Evolutionary conservation across 1,140 invertebrate species (phyloP), one percentile per base, ranked within the genome.

Genomic region (Hyles vespertilio): DNA sequence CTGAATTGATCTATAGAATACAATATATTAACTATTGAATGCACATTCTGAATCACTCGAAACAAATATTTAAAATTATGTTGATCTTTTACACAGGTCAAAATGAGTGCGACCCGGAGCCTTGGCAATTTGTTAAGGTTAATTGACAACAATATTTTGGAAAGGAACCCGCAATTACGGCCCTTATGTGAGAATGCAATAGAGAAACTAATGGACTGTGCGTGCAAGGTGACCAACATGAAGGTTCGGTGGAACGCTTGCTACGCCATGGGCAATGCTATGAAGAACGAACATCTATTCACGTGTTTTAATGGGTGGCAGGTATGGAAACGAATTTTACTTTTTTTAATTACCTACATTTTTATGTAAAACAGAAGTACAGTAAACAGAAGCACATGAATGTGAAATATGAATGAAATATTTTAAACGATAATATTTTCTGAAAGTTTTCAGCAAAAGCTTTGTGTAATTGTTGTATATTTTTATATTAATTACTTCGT

Each of bases 201-300:
- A 56, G 81, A 90, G 58, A 91, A 92, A 52, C 85, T 97, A 22
- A 85, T 95, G 53, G 92, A 93, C 65, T 94, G 92, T 75, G 91
- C 93, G 22, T 91, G 88, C 1, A 90, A 90, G 34, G 93, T 93
- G 44, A 92, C 91, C 51, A 94, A 95, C 70, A 95, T 96, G 92
- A 97, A 97, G 88, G 95, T 96, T 6, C 91, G 95, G 50, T 98
- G 96, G 96, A 98, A 97, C 88, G 94, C 96, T 7, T 97, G 96
- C 77, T 95, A 96, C 83, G 96, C 96, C 10, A 79, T 97, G 9
- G 94, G 95, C 22, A 95, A 95, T 67, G 89, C 94, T 47, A 90
- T 96, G 78, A 92, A 92, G 68, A 95, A 95, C 84, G 74, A 87
- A 3, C 69, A 83, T 6, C 78, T 95, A 2, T 92, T 92, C 69